Evolutionary conservation across 2,888 invertebrate genomes (phyloP), one percentile per base, ranked within the genome.

Genomic region (Nomada ruficornis): DNA sequence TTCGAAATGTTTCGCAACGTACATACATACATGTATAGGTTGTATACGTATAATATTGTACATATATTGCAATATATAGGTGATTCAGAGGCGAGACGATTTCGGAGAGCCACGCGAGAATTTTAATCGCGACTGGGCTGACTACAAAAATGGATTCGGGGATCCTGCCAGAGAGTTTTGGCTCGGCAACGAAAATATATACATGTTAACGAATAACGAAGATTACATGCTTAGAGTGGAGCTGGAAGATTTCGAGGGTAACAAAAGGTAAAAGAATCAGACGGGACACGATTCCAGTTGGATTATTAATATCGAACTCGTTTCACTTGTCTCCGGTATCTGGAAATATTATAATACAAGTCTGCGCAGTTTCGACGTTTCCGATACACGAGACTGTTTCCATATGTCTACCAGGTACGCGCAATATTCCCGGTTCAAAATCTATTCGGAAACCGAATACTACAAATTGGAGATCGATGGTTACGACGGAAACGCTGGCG

Each of bases 141-240:
- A 98, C 91, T 98, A 98, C 94, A 98, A 98, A 93, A 98, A 98
- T 91, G 98, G 98, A 1, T 98, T 98, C 92, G 98, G 98, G 3
- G 98, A 98, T 94, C 97, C 98, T 0, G 96, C 96, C 86, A 96
- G 97, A 91, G 98, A 98, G 93, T 98, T 98, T 94, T 98, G 98
- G 98, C 95, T 98, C 42, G 98, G 98, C 70, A 98, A 98, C 92
- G 98, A 98, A 93, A 98, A 98, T 91, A 98, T 98, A 85, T 98
- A 98, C 94, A 98, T 98, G 97, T 95, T 98, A 63, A 98, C 98
- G 55, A 98, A 98, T 92, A 98, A 98, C 91, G 98, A 98, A 91
- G 98, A 98, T 91, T 98, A 98, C 93, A 96, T 97, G 93, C 95
- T 98, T 0, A 94, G 98, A 72, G 97, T 98, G 9, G 98, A 98